Percentiles rank a stretch among this genome's conserved stretches.
phyloP scores from a whole-genome alignment of 2,113 vertebrate species.

The Vulpes lagopus region DNA sequence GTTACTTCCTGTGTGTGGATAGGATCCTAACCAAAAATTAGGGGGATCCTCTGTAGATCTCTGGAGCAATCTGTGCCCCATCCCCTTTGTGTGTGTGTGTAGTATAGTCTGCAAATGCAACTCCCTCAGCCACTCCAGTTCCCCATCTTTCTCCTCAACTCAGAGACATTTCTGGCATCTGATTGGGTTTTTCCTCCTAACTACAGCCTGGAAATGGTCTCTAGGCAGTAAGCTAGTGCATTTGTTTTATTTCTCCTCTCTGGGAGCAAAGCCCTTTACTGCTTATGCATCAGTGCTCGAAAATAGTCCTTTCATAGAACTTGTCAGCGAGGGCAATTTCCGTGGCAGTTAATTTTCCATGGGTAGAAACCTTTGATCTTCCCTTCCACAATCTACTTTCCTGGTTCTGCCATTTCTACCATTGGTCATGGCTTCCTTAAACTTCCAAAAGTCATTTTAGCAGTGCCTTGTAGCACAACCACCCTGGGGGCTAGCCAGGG shows the following conservation, averaged over 20 bases:
- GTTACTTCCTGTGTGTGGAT: not conserved
- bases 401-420: not conserved
- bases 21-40: not conserved
- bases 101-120: not conserved
- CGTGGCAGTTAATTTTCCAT: fast-evolving
- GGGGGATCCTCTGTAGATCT: fast-evolving
- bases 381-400: not conserved
- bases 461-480: not conserved
- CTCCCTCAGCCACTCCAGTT: fast-evolving
- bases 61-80: fast-evolving
- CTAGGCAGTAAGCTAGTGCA: not conserved
- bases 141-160: not conserved
- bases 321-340: not conserved
- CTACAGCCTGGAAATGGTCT: not conserved
- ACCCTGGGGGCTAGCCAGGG: not conserved
- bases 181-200: not conserved
- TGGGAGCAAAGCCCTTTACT: too few relatives aligned
- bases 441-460: not conserved
- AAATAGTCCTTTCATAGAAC: not conserved
- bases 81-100: too few relatives aligned
- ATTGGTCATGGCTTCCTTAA: not conserved
- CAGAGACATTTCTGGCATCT: not conserved
- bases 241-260: not conserved
- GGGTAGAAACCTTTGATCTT: not conserved
- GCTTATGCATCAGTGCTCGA: not conserved